Base-by-base conservation (phyloP, 1,140 invertebrate genomes). In the Ectropis grisescens region DNA sequence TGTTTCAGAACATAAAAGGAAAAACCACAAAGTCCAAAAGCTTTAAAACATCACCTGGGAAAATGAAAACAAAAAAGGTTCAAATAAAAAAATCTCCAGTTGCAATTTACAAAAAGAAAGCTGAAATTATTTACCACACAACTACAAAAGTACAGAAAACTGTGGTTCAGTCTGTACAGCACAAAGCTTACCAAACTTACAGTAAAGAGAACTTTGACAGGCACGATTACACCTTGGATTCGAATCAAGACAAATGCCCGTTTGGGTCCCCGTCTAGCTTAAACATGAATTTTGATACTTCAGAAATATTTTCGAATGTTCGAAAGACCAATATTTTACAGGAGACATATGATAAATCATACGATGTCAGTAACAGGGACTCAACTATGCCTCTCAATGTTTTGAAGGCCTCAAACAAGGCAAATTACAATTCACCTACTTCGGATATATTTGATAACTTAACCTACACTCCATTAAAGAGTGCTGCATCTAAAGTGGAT, bases 381-480 rank as follows among this genome's bases (percentile, higher is more conserved):
- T 25, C 41, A 12, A 41, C 49, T 22, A 29, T 35, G 11, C 40
- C 36, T 8, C 29, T 49, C 11, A 72, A 78, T 56, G 37, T 68
- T 25, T 38, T 78, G 13, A 74, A 76, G 51, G 59, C 67, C 19
- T 71, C 58, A n/a, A 81, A 76, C 30, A 72, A 60, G 33, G 61
- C 65, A 46, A 32, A 9, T 10, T 19, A 31, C 35, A 45, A 75
- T 12, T 23, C 37, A 11, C 58, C 62, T 23, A 37, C 37, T 13
- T 33, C 53, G 26, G 64, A 81, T 45, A 44, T 76, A 13, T 70
- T 79, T 54, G 76, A 81, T 40, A 75, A 81, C 47, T 40, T 79
- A 2, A 64, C 57, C 11, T 81, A 76, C 29, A 76, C 76, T 9
- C 76, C 76, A 11, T 41, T 79, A 0, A 81, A 78, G 46, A 46